A percentile compares a stretch with the other conserved stretches of the same genome.
Evolutionary conservation across 92 coral and sea anemone genomes (phyloP).

Genomic region (Galaxea fascicularis): DNA sequence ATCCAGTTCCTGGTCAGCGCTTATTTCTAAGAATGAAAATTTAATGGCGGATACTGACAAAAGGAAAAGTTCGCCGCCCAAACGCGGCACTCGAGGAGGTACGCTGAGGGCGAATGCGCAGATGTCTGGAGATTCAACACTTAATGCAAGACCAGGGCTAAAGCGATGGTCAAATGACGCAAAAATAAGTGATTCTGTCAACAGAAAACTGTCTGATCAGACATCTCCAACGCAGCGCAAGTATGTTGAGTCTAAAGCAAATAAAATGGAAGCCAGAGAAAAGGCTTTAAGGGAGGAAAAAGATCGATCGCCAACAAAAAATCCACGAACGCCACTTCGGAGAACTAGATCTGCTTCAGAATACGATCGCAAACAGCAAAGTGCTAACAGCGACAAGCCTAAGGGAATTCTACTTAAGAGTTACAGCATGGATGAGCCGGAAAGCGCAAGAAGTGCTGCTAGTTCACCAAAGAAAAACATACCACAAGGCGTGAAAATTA

Average conservation of each 20-base stretch:
- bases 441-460: slow-evolving; percentile 6
- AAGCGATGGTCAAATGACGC: slow-evolving; percentile 34
- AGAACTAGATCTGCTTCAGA: slow-evolving; percentile 91
- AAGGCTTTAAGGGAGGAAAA: slow-evolving; percentile 70
- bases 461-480: slow-evolving; percentile 55
- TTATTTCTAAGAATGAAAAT: slow-evolving; percentile 64
- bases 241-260: slow-evolving; percentile 89
- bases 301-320: slow-evolving; percentile 76
- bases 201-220: slow-evolving; percentile 29
- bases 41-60: slow-evolving; percentile 31
- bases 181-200: slow-evolving; percentile 8
- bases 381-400: slow-evolving; percentile 74
- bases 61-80: slow-evolving; percentile 1
- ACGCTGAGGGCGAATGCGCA: slow-evolving; percentile 18
- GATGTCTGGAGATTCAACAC: slow-evolving; percentile 2
- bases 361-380: slow-evolving; percentile 80
- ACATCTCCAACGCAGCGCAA: slow-evolving; percentile 48
- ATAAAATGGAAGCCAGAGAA: slow-evolving; percentile 85
- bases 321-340: slow-evolving; percentile 88
- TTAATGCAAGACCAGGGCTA: slow-evolving; percentile 7
- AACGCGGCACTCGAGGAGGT: slow-evolving; percentile 2
- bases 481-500: slow-evolving; percentile 81
- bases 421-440: slow-evolving; percentile 78
- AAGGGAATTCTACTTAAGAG: slow-evolving; percentile 88
- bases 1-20: slow-evolving; percentile 87